Conservation (phyloP, 2,888 invertebrate genomes). For the Trissonchulus latispiculum region DNA sequence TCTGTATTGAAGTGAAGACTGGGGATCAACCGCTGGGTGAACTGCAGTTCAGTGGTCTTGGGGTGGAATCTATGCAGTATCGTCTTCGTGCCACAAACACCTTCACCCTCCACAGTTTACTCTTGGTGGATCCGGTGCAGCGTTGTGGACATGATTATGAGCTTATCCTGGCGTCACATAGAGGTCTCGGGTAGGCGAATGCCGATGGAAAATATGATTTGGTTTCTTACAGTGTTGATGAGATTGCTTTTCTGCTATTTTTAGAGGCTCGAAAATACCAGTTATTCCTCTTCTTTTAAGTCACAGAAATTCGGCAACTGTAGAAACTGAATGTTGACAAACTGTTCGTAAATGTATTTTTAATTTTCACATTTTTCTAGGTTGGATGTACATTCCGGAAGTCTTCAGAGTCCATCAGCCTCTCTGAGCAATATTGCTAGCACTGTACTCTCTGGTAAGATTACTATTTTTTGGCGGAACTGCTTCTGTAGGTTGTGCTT, state of each 20-base stretch:
- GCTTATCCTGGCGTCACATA: slow-evolving; percentile 81
- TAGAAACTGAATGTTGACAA: too few species aligned
- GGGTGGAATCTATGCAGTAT: slow-evolving; percentile 6
- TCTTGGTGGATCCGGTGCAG: slow-evolving; percentile 86
- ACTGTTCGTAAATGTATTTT: too few species aligned
- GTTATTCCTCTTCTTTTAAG: too few species aligned
- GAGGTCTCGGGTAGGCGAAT: slow-evolving; percentile 70
- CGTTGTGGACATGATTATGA: slow-evolving; percentile 92
- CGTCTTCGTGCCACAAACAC: slow-evolving; percentile 44
- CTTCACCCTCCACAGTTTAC: slow-evolving; percentile 77
- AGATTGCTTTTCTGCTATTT: too few species aligned
- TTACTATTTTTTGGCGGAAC: too few species aligned
- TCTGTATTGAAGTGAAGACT: slow-evolving; percentile 55
- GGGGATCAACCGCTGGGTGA: slow-evolving; percentile 38
- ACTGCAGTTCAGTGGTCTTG: slow-evolving; percentile 1
- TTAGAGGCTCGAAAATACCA: too few species aligned
- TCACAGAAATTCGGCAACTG: too few species aligned
- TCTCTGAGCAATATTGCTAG: too few species aligned
- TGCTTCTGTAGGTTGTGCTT: too few species aligned
- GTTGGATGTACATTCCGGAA: not conserved
- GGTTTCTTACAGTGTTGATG: too few species aligned
- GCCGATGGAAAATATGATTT: too few species aligned
- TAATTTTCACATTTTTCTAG: not conserved
- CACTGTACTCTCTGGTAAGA: too few species aligned
- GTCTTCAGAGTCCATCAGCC: not conserved